These are phyloP conservation scores for Drosophila teissieri DNA, from an alignment of 1,140 invertebrate genomes.

Conservation along the genomic window DNA sequence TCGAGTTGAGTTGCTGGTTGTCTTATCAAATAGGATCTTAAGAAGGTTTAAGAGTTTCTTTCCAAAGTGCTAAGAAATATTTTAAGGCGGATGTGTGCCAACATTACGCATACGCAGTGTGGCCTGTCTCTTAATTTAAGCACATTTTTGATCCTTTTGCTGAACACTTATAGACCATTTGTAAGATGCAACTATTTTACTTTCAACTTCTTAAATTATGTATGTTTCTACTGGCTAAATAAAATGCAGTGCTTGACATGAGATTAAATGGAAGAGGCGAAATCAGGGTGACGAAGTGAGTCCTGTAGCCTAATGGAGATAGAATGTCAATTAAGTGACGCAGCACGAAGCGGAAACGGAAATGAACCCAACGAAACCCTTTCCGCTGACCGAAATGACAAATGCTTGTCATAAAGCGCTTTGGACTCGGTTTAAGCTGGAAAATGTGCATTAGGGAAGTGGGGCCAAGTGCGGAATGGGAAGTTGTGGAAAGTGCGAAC, in stretches of 20 bases:
- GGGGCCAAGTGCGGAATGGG: slow-evolving; percentile 9
- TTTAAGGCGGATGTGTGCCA: too few relatives aligned
- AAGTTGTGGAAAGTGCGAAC: slow-evolving; percentile 31
- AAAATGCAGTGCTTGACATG: background rate
- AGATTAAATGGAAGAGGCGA: background rate
- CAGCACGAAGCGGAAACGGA: slow-evolving; percentile 31
- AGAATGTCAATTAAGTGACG: slow-evolving; percentile 35
- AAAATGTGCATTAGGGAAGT: slow-evolving; percentile 19
- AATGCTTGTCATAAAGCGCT: slow-evolving; percentile 25
- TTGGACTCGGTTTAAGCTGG: background rate
- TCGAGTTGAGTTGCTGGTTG: background rate
- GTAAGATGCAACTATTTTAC: too few relatives aligned
- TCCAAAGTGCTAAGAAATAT: too few relatives aligned
- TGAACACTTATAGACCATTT: too few relatives aligned
- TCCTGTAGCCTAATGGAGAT: slow-evolving; percentile 19
- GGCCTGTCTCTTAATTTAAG: background rate
- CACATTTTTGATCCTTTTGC: too few relatives aligned
- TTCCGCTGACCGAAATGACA: slow-evolving; percentile 22
- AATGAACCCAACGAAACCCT: slow-evolving; percentile 5
- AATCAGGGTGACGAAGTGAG: slow-evolving; percentile 15
- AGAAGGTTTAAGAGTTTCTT: too few relatives aligned
- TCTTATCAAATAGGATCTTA: background rate
- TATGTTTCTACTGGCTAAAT: background rate
- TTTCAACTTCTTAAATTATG: background rate
- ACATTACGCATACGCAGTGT: too few relatives aligned